Evolutionary conservation across 2,113 vertebrate species (phyloP).

Genomic region (Ursus arctos): DNA sequence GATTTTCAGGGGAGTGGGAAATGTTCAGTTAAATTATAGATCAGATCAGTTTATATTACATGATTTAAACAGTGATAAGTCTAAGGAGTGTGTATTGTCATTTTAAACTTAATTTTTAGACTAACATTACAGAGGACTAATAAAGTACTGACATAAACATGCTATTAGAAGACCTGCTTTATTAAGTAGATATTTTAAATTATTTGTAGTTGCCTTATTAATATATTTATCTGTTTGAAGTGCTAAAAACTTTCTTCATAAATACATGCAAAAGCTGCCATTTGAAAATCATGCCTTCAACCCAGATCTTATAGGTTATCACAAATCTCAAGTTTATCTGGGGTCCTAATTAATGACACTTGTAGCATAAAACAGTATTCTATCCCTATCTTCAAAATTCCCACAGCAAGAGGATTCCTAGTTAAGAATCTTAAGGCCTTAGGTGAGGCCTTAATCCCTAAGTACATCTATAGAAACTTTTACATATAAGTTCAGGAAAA

Average conservation of each 20-base stretch:
- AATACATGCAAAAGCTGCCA: background rate
- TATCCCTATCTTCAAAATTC: background rate
- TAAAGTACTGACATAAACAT: background rate
- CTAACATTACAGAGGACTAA: background rate
- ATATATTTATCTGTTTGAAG: slow-evolving; percentile 14
- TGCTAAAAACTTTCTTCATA: slow-evolving; percentile 29
- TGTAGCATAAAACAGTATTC: background rate
- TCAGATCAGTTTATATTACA: background rate
- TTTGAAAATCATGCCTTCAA: slow-evolving; percentile 22
- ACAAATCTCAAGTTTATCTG: slow-evolving; percentile 18
- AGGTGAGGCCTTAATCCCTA: background rate
- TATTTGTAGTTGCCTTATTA: slow-evolving; percentile 1
- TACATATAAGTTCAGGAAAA: slow-evolving; percentile 36
- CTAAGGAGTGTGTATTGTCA: background rate
- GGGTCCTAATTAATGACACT: background rate
- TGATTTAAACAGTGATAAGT: background rate
- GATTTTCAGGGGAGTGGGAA: background rate
- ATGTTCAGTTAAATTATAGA: background rate
- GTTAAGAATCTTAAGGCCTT: slow-evolving; percentile 28
- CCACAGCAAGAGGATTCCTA: background rate
- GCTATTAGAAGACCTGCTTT: slow-evolving; percentile 42
- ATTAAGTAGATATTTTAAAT: slow-evolving; percentile 34
- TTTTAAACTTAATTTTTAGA: slow-evolving; percentile 35
- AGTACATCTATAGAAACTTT: slow-evolving; percentile 28
- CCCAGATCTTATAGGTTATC: background rate